Percentiles rank a stretch among this genome's conserved stretches.
These are phyloP conservation scores for Metopia argyrocephala DNA, from an alignment of 2,888 invertebrate species.

Conservation along the genomic window DNA sequence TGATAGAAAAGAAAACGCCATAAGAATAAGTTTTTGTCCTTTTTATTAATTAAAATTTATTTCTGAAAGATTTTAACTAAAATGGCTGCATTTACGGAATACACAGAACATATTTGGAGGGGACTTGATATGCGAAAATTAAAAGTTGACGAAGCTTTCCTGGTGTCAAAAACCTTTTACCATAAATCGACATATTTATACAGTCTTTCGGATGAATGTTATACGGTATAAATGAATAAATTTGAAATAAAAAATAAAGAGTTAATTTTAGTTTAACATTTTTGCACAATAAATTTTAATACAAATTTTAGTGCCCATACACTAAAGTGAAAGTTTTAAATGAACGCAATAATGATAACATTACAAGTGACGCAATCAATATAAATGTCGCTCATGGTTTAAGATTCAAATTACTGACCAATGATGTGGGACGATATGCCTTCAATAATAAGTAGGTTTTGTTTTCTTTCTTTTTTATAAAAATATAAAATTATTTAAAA, in stretches of 20 bases:
- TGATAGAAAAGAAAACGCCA: too few relatives aligned
- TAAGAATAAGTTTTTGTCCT: too few relatives aligned
- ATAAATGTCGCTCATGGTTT: slow-evolving; percentile 80
- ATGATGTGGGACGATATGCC: slow-evolving; percentile 79
- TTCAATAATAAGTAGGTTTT: slow-evolving; percentile 74
- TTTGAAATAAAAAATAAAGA: background rate
- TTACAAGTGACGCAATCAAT: slow-evolving; percentile 75
- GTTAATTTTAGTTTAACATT: background rate
- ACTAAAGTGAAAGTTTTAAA: slow-evolving; percentile 78
- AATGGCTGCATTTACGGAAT: slow-evolving; percentile 81
- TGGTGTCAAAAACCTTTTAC: slow-evolving; percentile 77
- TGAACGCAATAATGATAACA: slow-evolving; percentile 43
- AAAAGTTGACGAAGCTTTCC: slow-evolving; percentile 84
- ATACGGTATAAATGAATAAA: slow-evolving; percentile 80
- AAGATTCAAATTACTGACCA: slow-evolving; percentile 81
- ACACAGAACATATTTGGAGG: slow-evolving; percentile 80
- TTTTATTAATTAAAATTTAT: background rate
- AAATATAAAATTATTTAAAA: background rate
- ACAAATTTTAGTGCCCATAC: slow-evolving; percentile 82
- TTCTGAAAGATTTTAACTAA: slow-evolving; percentile 27
- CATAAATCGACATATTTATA: slow-evolving; percentile 81
- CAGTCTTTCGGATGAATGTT: slow-evolving; percentile 85
- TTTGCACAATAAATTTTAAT: background rate
- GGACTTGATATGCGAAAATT: slow-evolving; percentile 81
- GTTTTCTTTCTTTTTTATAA: background rate